These are phyloP conservation scores for Drosophila robusta DNA, from an alignment of 2,888 invertebrate species.

Conservation along the genomic window DNA sequence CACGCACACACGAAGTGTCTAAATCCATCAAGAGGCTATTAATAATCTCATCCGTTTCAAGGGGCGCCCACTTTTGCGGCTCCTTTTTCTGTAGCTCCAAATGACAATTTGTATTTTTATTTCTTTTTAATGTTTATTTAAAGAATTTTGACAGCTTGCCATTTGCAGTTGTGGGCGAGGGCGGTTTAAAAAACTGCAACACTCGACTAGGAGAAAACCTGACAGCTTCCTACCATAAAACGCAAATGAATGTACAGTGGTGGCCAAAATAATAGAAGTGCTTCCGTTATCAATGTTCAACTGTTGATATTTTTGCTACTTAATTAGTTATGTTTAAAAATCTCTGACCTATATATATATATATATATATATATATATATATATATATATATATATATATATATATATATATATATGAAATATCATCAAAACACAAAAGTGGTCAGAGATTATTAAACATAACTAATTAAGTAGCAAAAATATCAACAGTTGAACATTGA, in stretches of 20 bases:
- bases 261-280: too few relatives aligned
- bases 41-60: slow-evolving; percentile 39
- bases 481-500: too few relatives aligned
- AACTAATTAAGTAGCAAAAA: too few relatives aligned
- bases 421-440: too few relatives aligned
- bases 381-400: neutral
- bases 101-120: slow-evolving; percentile 32
- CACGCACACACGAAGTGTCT: slow-evolving; percentile 31
- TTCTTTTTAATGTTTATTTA: slow-evolving; percentile 42
- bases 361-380: neutral
- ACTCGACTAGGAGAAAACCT: too few relatives aligned
- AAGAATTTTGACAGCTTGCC: slow-evolving; percentile 48
- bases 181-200: neutral
- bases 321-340: too few relatives aligned
- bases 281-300: too few relatives aligned
- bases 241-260: too few relatives aligned
- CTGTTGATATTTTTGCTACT: too few relatives aligned
- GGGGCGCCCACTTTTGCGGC: slow-evolving; percentile 4
- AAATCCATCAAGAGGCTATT: slow-evolving; percentile 45
- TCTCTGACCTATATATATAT: too few relatives aligned
- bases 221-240: too few relatives aligned
- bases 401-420: neutral
- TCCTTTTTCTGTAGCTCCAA: slow-evolving; percentile 2
- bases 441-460: too few relatives aligned
- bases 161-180: slow-evolving; percentile 13